Percentiles rank a stretch among this genome's conserved stretches.
phyloP scores from a whole-genome alignment of 1,140 invertebrate genomes.

The Drosophila dunni region DNA sequence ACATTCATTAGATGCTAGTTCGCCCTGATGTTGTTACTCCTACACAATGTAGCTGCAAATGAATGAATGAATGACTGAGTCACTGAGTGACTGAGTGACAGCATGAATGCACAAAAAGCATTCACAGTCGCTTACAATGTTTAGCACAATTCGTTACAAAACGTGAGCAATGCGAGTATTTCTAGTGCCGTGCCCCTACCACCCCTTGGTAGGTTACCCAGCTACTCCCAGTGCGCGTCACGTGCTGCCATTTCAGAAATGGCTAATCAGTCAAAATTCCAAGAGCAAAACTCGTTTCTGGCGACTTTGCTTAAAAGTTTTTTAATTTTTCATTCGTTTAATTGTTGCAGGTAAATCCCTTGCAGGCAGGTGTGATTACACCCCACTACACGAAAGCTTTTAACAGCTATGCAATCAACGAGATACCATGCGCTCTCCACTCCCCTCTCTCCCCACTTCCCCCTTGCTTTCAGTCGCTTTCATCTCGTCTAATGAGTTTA shows the following conservation, averaged over 20 bases:
- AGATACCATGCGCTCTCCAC: neutral
- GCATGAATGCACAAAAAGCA: constrained; percentile 47
- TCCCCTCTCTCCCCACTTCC: neutral
- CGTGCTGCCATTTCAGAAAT: constrained; percentile 73
- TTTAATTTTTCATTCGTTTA: constrained; percentile 66
- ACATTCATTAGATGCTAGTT: constrained; percentile 67
- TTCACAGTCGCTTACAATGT: constrained; percentile 39
- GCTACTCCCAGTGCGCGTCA: constrained; percentile 31
- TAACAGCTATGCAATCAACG: constrained; percentile 9
- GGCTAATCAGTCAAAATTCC: constrained; percentile 79
- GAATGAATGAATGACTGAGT: constrained; percentile 57
- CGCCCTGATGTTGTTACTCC: constrained; percentile 48
- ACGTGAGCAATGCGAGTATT: constrained; percentile 30
- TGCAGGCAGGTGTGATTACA: constrained; percentile 70
- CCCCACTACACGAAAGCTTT: constrained; percentile 44
- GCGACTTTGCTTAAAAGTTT: neutral
- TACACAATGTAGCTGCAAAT: constrained; percentile 74
- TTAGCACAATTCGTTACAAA: constrained; percentile 35
- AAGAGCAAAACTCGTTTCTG: constrained; percentile 12
- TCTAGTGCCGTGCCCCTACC: neutral
- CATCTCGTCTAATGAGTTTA: constrained; percentile 74
- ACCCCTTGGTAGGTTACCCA: no score
- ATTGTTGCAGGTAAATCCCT: constrained; percentile 70
- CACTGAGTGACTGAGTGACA: constrained; percentile 49
- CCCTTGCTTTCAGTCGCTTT: constrained; percentile 12